A percentile compares a stretch with the other conserved stretches of the same genome.
phyloP scores from a whole-genome alignment of 2,113 vertebrate species.

The Calidris pygmaea region DNA sequence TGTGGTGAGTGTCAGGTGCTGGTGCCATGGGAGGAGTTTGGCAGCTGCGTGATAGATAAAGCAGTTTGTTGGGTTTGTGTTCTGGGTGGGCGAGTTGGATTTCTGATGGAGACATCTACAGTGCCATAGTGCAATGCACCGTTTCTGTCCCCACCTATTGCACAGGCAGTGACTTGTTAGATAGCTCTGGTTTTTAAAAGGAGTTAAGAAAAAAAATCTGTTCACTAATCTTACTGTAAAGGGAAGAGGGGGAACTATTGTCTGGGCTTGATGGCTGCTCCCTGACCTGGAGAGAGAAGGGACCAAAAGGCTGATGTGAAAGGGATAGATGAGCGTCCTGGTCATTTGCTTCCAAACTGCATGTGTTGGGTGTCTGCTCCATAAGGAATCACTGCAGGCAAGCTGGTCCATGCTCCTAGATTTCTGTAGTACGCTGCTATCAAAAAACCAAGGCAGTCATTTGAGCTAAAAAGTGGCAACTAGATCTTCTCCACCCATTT shows the following conservation, averaged over 20 bases:
- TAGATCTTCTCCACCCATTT: background rate
- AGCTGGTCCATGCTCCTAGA: rapidly evolving
- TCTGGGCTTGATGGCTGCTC: background rate
- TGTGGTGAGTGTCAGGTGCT: background rate
- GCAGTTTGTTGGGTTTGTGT: background rate
- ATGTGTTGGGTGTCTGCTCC: background rate
- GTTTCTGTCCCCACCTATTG: background rate
- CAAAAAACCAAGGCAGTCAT: background rate
- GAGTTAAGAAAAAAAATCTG: background rate
- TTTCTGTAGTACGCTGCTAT: background rate
- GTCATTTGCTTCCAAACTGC: background rate
- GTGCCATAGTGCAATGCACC: rapidly evolving
- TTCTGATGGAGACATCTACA: background rate
- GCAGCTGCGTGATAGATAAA: background rate
- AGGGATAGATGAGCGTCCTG: background rate
- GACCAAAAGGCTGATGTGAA: background rate
- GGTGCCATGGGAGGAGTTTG: background rate
- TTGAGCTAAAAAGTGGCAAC: background rate
- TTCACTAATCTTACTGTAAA: background rate
- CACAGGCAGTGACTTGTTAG: background rate
- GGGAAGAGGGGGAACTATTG: background rate
- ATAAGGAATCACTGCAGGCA: background rate
- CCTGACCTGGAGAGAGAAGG: background rate
- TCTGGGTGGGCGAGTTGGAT: background rate
- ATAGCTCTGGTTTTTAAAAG: background rate